Percentiles rank a stretch among this genome's conserved stretches.
Conservation (phyloP, 2,113 vertebrate genomes). For the Anas platyrhynchos region DNA sequence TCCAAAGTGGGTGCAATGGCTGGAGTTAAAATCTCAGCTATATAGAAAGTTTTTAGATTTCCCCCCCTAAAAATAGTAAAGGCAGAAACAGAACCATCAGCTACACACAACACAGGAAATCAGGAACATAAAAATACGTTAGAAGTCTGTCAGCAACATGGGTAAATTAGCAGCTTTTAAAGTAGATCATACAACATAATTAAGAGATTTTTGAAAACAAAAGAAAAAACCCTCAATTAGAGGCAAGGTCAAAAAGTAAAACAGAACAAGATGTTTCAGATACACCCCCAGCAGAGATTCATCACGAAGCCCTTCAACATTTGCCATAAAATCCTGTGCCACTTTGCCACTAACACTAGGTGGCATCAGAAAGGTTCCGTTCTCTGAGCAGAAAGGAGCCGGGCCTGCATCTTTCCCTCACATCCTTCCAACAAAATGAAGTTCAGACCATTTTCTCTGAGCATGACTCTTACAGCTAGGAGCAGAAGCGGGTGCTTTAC, state of each 20-base stretch:
- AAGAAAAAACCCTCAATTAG: not conserved
- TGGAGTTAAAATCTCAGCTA: not conserved
- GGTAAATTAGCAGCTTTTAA: not conserved
- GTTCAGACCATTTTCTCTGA: not conserved
- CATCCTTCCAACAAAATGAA: not conserved
- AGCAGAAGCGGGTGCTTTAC: not conserved
- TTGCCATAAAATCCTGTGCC: not conserved
- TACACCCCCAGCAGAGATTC: not conserved
- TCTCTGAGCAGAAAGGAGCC: not conserved
- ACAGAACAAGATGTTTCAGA: not conserved
- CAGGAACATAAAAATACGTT: not conserved
- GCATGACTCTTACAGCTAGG: not conserved
- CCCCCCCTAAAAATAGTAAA: not conserved
- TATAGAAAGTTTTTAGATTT: not conserved
- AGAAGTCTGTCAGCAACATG: not conserved
- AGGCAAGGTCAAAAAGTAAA: not conserved
- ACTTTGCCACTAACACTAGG: not conserved
- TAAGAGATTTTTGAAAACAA: not conserved
- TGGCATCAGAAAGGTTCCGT: slow-evolving; percentile 6
- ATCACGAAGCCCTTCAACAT: not conserved
- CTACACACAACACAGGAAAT: not conserved
- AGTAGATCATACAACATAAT: not conserved
- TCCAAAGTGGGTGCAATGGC: not conserved
- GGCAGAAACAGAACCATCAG: not conserved
- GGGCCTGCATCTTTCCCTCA: not conserved